These are phyloP conservation scores for Rhagium mordax DNA, from an alignment of 2,888 invertebrate species.

Conservation along the genomic window DNA sequence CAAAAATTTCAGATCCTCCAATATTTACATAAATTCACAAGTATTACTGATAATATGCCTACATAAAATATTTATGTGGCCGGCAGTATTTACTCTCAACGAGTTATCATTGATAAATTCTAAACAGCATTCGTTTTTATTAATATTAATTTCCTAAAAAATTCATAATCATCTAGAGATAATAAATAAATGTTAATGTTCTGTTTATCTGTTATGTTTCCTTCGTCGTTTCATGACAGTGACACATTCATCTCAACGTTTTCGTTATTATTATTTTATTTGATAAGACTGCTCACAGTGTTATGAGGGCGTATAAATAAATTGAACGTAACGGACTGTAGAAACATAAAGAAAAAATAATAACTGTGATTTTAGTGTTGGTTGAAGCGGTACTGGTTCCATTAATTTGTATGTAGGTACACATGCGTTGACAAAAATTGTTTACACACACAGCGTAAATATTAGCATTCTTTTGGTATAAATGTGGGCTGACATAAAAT, in stretches of 20 bases:
- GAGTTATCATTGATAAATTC: background rate
- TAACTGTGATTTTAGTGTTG: background rate
- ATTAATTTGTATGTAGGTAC: background rate
- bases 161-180: background rate
- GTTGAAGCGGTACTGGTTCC: background rate
- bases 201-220: constrained; percentile 1
- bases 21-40: no score
- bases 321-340: background rate
- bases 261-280: constrained; percentile 4
- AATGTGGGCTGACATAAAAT: background rate
- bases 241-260: background rate
- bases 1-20: no score
- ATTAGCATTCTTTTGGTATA: background rate
- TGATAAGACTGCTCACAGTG: background rate
- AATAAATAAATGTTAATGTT: constrained; percentile 3
- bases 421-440: background rate
- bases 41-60: no score
- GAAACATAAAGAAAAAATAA: background rate
- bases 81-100: no score
- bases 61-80: no score
- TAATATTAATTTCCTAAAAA: background rate
- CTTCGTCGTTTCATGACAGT: background rate
- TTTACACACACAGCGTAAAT: background rate
- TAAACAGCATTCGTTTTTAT: background rate
- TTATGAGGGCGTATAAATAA: background rate